Evolutionary conservation across 2,113 vertebrate genomes (phyloP), one percentile per base, ranked within the genome.

Genomic region (Cranoglanis bouderius): DNA sequence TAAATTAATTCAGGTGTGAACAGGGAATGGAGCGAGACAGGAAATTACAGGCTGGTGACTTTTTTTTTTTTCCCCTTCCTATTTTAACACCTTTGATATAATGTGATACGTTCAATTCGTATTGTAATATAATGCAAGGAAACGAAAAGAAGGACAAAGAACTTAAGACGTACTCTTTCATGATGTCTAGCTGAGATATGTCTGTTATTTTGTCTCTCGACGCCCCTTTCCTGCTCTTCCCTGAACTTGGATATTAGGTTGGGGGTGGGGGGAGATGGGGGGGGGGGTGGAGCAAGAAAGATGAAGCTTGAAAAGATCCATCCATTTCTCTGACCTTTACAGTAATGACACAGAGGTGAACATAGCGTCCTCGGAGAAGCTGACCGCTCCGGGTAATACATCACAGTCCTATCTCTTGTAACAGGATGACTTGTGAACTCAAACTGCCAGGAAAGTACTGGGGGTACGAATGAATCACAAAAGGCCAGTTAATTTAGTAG

Each of bases 281-380:
- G 7, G 4, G 6, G 10, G 77, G n/a, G 18, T 3, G 75, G 5
- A 65, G 63, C 16, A 81, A 87, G 80, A 55, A 67, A 53, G 32
- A 53, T 49, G 51, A 49, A 81, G 74, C 78, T 29, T 67, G 61
- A 83, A 88, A 53, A 57, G 49, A 82, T 67, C 83, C 63, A 82
- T 83, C 80, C 78, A 57, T 82, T 88, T 88, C 80, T 88, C 53
- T 88, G 87, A 82, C 80, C 87, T 88, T 88, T 88, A 55, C 87
- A 55, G 78, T 87, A 87, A 87, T 82, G 72, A 86, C 80, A 82
- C 32, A 1, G 38, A 87, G 85, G 85, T 61, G 85, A 82, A 19
- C 87, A 1, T 1, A 4, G 87, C 32, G 65, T 72, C 80, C 87
- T 82, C 38, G 24, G 61, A 88, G 80, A 88, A 21, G 78, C 80